Evolutionary conservation across 2,113 vertebrate genomes (phyloP).

Genomic region (Rhea pennata): DNA sequence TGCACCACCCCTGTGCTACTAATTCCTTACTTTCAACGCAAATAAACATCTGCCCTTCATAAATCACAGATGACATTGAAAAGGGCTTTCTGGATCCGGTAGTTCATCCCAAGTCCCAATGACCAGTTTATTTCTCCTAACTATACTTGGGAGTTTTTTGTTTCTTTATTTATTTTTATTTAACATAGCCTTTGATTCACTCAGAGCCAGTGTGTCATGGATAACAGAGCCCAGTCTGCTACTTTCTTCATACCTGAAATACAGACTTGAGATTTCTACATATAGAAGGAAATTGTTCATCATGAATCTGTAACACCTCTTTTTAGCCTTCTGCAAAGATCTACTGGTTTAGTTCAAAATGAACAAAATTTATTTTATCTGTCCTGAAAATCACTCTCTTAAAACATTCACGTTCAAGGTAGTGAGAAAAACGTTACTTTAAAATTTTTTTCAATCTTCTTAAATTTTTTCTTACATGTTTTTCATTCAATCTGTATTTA

Average conservation of each 20-base stretch:
- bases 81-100: conserved; percentile 31
- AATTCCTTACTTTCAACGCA: background rate
- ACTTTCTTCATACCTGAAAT: background rate
- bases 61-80: conserved; percentile 31
- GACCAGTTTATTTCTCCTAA: background rate
- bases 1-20: background rate
- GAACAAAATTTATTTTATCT: background rate
- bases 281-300: background rate
- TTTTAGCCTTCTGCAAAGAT: background rate
- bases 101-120: background rate
- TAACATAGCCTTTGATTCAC: background rate
- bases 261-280: background rate
- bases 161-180: background rate
- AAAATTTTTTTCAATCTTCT: background rate
- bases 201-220: background rate
- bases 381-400: background rate
- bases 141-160: background rate
- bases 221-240: background rate
- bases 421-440: background rate
- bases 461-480: background rate
- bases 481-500: background rate
- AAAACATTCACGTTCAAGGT: background rate
- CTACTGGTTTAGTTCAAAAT: background rate
- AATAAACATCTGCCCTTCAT: conserved; percentile 24
- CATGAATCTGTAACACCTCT: background rate